phyloP scores from a whole-genome alignment of 2,113 vertebrate species.

The Brachyhypopomus occidentalis region DNA sequence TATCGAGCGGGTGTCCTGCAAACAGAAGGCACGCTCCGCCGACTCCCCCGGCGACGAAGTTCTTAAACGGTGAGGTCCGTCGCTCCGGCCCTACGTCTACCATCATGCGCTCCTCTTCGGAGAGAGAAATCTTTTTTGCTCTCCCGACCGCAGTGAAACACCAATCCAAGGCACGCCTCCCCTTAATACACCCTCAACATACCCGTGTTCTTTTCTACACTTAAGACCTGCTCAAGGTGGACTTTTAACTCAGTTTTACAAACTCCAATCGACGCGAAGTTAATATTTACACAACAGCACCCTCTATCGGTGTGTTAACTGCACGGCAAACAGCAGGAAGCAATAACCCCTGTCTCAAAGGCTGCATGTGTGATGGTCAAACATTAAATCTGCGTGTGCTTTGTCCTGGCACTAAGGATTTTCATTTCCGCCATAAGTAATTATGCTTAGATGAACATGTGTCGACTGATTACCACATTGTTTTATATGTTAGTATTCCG shows the following conservation, averaged over 20 bases:
- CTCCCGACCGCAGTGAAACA: background rate
- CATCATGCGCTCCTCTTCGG: conserved; percentile 47
- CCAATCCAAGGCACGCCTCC: background rate
- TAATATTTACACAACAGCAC: conserved; percentile 2
- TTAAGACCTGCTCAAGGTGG: background rate
- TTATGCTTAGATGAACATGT: background rate
- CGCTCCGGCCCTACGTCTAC: conserved; percentile 41
- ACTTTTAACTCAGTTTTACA: conserved; percentile 13
- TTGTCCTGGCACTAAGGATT: too few relatives aligned
- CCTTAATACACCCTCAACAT: background rate
- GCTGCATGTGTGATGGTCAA: background rate
- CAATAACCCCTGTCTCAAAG: too few relatives aligned
- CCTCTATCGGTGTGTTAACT: conserved; percentile 13
- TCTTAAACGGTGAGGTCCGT: conserved; percentile 71
- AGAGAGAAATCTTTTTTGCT: background rate
- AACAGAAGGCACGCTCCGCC: conserved; percentile 71
- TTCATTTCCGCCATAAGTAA: too few relatives aligned
- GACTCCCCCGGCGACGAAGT: conserved; percentile 73
- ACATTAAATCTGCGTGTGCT: background rate
- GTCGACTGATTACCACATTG: background rate
- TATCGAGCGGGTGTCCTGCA: conserved; percentile 78
- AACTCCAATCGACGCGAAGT: conserved; percentile 3
- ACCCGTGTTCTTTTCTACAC: background rate
- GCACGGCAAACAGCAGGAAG: background rate
- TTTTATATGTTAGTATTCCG: background rate